Base-by-base conservation (phyloP, 1,140 invertebrate species). In the Drosophila bocqueti region DNA sequence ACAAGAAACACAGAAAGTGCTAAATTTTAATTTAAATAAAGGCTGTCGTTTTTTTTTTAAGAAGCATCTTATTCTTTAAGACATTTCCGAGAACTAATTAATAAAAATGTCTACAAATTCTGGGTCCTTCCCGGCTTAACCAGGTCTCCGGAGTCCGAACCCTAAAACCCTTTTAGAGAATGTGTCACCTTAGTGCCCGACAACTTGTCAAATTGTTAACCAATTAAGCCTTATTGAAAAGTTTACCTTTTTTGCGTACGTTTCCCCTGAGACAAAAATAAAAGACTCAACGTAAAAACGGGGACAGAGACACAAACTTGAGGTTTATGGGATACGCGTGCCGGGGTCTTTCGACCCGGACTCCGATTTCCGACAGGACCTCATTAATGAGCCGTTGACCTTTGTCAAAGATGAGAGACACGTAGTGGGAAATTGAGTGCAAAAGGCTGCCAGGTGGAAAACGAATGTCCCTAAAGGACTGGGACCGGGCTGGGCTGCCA, bases 141-240 rank as follows among this genome's bases (percentile, higher is more conserved):
- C 18, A 31, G 36, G 42, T 16, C 38, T 38, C 36, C 2, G 21
- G 15, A 6, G 15, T n/a, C 9, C 4, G 9, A 3, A 0, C 21
- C 15, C 15, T 11, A 26, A 65, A 26, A 40, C 60, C 61, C 15
- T 63, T 54, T 49, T 57, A 34, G 43, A 15, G n/a, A 68, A 61
- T 43, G 50, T 77, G 62, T 69, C 64, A 62, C 49, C 75, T 69
- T 50, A 52, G 38, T 43, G 8, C 40, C 38, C 31, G 6, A 54
- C 75, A 71, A 43, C 49, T 69, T 77, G 57, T 78, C 58, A 78
- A 69, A 78, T 61, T 69, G 57, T 69, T 78, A 49, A 61, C 76
- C 64, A 78, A 78, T 78, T 78, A 77, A 69, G 55, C 63, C 50
- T 15, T 45, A 54, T 59, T 52, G 47, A 60, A 73, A 73, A 73